A percentile compares a stretch with the other conserved stretches of the same genome.
These are phyloP conservation scores for Tyrophagus putrescentiae DNA, from an alignment of 1,140 invertebrate species.

Conservation along the genomic window DNA sequence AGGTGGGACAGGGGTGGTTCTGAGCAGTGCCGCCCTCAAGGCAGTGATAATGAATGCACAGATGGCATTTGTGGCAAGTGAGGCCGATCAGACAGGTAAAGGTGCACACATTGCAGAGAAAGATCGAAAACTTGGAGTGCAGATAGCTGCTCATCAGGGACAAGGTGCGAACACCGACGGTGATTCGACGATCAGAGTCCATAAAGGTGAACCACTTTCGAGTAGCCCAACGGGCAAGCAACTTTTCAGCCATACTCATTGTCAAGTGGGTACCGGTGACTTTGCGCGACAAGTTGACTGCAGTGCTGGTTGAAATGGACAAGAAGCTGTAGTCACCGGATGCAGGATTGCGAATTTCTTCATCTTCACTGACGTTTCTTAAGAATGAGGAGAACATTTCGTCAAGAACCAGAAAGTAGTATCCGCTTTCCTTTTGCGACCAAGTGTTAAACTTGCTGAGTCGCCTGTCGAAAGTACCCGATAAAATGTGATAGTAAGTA, in stretches of 20 bases:
- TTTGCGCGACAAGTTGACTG: slow-evolving; percentile 2
- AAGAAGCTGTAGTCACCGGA: not conserved
- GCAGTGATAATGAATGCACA: not conserved
- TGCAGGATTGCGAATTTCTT: not conserved
- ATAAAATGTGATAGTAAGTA: not conserved
- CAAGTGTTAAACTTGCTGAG: not conserved
- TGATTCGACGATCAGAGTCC: not conserved
- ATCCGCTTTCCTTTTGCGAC: not conserved
- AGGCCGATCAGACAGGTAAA: not conserved
- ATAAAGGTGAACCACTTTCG: not conserved
- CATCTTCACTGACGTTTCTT: not conserved
- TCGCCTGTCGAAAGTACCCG: not conserved
- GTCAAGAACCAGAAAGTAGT: not conserved
- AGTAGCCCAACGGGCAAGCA: not conserved
- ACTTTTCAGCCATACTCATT: not conserved
- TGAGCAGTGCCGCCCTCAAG: not conserved
- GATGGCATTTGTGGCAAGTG: not conserved
- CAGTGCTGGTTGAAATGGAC: not conserved
- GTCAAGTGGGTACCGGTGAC: not conserved
- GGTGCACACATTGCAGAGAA: not conserved
- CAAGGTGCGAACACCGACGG: not conserved
- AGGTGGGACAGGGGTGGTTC: not conserved
- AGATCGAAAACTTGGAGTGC: not conserved
- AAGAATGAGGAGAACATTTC: not conserved
- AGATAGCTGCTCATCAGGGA: not conserved